phyloP scores from a whole-genome alignment of 2,113 vertebrate species.

The Crotalus viridis region DNA sequence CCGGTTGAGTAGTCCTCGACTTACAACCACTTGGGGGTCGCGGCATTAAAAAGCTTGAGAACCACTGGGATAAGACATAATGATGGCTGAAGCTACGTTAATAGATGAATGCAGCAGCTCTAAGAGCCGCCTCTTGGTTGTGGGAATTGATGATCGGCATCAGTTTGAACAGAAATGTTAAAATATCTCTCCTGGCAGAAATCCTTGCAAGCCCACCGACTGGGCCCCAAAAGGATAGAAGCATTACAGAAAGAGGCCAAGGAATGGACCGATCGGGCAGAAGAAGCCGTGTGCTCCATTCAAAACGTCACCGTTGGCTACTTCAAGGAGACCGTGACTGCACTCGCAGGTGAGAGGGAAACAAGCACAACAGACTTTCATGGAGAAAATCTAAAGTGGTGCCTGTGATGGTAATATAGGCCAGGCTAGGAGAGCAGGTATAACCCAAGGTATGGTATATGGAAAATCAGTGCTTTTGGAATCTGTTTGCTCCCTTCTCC shows the following conservation, averaged over 20 bases:
- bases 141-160: neutral
- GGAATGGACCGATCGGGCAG: conserved; percentile 82
- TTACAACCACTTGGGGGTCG: no score
- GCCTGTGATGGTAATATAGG: neutral
- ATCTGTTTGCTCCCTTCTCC: neutral
- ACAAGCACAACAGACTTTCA: neutral
- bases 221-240: conserved; percentile 87
- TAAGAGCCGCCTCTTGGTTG: neutral
- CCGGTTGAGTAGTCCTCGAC: no score
- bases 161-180: neutral
- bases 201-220: conserved; percentile 81
- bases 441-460: neutral
- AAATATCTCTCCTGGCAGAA: conserved; percentile 74
- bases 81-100: neutral
- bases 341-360: conserved; percentile 78
- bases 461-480: neutral
- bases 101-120: neutral
- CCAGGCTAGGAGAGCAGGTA: neutral
- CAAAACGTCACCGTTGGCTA: conserved; percentile 94
- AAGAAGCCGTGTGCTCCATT: conserved; percentile 84
- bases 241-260: conserved; percentile 84
- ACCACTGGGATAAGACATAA: no score
- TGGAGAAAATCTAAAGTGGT: neutral
- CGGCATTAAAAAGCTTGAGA: no score
- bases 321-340: conserved; percentile 87